Evolutionary conservation across 2,113 vertebrate species (phyloP).

Genomic region (Laticauda colubrina): DNA sequence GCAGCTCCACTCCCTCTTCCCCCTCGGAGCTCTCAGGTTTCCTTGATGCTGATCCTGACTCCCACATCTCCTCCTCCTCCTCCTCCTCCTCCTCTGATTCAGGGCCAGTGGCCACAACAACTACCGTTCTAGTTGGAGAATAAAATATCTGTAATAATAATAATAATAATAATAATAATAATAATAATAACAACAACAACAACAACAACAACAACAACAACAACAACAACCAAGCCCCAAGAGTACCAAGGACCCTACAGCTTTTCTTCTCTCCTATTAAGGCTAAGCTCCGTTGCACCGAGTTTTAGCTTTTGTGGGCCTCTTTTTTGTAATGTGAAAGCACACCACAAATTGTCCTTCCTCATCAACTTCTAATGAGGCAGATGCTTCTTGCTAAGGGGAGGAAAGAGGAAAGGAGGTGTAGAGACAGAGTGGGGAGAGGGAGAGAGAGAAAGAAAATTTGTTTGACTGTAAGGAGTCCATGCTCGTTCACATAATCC

Average conservation of each 20-base stretch:
- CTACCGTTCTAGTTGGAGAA: too few relatives aligned
- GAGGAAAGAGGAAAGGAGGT: background rate
- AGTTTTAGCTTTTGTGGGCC: background rate
- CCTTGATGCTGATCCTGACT: too few relatives aligned
- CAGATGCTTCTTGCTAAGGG: background rate
- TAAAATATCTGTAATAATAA: too few relatives aligned
- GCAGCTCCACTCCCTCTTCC: too few relatives aligned
- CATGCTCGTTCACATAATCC: constrained; percentile 7
- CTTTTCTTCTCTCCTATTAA: background rate
- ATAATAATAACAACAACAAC: too few relatives aligned
- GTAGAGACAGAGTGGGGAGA: background rate
- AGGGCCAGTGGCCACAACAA: too few relatives aligned
- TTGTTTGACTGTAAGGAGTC: background rate
- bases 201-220: too few relatives aligned
- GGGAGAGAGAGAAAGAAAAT: background rate
- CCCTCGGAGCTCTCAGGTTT: too few relatives aligned
- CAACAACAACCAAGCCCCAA: too few relatives aligned
- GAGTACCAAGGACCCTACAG: too few relatives aligned
- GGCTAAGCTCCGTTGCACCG: background rate
- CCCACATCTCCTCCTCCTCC: fast-evolving
- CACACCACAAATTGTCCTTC: background rate
- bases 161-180: too few relatives aligned
- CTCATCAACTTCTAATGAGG: background rate
- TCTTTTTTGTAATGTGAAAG: background rate
- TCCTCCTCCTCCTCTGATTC: too few relatives aligned